A percentile compares a stretch with the other conserved stretches of the same genome.
phyloP scores from a whole-genome alignment of 2,797 vertebrate genomes.

The Gymnoscopelus braueri region DNA sequence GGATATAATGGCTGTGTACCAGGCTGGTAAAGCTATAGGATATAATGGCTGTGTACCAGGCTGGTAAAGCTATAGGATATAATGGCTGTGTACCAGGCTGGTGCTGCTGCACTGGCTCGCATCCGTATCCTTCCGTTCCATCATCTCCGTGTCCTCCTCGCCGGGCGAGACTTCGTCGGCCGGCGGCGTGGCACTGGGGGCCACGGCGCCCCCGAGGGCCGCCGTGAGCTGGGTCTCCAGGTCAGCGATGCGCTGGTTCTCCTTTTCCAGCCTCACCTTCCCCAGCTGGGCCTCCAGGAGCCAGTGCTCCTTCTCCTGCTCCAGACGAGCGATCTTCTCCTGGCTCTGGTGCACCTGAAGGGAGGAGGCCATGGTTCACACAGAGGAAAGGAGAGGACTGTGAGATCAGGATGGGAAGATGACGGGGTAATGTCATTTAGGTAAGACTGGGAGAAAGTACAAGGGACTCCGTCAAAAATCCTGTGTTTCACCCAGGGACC shows the following conservation, averaged over 20 bases:
- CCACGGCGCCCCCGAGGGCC: conserved; percentile 57
- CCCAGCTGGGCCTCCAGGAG: conserved; percentile 96
- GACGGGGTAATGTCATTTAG: conserved; percentile 22
- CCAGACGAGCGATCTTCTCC: conserved; percentile 95
- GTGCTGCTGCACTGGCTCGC: conserved; percentile 80
- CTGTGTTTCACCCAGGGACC: too few relatives aligned
- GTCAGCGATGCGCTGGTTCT: conserved; percentile 87
- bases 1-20: too few relatives aligned
- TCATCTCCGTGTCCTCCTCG: conserved; percentile 74
- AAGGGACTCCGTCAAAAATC: too few relatives aligned
- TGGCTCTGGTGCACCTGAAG: conserved; percentile 93
- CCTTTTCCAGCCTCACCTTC: conserved; percentile 95
- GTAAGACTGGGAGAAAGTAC: conserved; percentile 10
- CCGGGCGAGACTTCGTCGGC: conserved; percentile 26
- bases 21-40: too few relatives aligned
- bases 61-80: neutral
- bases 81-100: conserved; percentile 85
- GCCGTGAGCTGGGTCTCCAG: conserved; percentile 83
- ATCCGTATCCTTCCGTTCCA: conserved; percentile 46
- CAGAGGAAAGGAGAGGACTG: conserved; percentile 24
- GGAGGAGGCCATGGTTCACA: neutral
- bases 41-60: too few relatives aligned
- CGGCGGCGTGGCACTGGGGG: conserved; percentile 54
- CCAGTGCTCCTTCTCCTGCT: conserved; percentile 99
- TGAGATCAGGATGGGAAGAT: conserved; percentile 40